Evolutionary conservation across 2,888 invertebrate species (phyloP).

Genomic region (Chalcis sispes): DNA sequence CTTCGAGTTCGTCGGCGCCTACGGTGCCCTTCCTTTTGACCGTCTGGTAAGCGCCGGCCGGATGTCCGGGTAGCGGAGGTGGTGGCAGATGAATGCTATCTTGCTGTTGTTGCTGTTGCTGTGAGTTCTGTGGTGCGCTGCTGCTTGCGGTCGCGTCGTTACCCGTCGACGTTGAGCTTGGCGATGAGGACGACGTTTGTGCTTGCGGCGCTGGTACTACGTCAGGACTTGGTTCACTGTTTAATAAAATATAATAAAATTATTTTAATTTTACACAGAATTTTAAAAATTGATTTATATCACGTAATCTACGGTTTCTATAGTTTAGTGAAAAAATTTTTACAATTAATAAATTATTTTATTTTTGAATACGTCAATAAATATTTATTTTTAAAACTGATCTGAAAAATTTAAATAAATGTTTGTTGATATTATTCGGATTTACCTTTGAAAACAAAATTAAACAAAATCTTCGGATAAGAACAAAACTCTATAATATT

Average conservation of each 20-base stretch:
- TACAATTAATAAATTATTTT: too few species aligned
- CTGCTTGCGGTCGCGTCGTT: constrained; percentile 79
- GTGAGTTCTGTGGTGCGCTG: constrained; percentile 72
- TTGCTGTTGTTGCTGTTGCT: constrained; percentile 79
- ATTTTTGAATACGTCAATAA: too few species aligned
- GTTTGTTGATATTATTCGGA: neutral
- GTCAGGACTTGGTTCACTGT: constrained; percentile 88
- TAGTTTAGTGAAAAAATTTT: neutral
- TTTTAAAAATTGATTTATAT: too few species aligned
- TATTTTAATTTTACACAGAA: neutral
- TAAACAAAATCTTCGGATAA: neutral
- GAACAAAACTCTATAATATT: too few species aligned
- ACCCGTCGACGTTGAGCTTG: constrained; percentile 80
- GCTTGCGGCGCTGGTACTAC: constrained; percentile 89
- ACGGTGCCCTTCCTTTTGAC: constrained; percentile 87
- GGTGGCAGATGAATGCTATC: constrained; percentile 84
- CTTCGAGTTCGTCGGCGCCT: constrained; percentile 83
- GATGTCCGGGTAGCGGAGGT: constrained; percentile 90
- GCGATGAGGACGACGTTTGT: constrained; percentile 83
- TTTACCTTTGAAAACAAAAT: neutral
- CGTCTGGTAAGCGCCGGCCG: constrained; percentile 87
- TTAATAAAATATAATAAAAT: neutral
- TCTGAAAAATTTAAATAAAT: too few species aligned
- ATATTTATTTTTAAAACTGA: too few species aligned
- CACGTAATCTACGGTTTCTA: too few species aligned